Conservation (phyloP, 1,140 invertebrate genomes). For the Probaryconus sp. region DNA sequence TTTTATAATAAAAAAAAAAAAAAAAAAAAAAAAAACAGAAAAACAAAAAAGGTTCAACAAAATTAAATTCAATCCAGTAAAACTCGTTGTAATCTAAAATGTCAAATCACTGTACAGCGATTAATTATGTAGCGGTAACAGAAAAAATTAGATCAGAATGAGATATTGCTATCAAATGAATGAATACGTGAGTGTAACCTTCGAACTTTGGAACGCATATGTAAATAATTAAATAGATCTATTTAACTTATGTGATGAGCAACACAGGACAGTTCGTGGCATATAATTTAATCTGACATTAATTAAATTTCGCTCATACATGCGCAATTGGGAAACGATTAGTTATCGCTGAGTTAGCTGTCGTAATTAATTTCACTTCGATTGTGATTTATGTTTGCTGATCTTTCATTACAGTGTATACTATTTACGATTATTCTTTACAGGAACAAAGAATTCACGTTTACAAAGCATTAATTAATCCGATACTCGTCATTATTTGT, state of each 20-base stretch:
- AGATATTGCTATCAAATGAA: constrained; percentile 1
- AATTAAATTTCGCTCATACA: constrained; percentile 58
- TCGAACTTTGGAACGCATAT: constrained; percentile 5
- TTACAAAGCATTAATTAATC: not conserved
- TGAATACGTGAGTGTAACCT: not conserved
- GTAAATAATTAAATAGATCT: constrained; percentile 47
- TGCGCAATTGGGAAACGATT: constrained; percentile 51
- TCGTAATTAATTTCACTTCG: constrained; percentile 62
- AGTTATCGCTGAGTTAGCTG: constrained; percentile 56
- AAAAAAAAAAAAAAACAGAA: too few species aligned
- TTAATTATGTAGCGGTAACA: too few species aligned
- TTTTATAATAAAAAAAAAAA: too few species aligned
- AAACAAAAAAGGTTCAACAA: too few species aligned
- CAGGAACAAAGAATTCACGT: not conserved
- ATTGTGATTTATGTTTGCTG: constrained; percentile 55
- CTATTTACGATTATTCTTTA: constrained; percentile 24
- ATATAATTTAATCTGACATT: constrained; percentile 60
- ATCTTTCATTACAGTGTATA: constrained; percentile 36
- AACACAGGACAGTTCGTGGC: constrained; percentile 38
- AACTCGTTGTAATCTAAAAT: too few species aligned
- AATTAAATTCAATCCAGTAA: too few species aligned
- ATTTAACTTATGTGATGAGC: constrained; percentile 35
- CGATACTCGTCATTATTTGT: too few species aligned
- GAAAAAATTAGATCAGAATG: not conserved
- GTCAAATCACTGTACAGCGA: too few species aligned